These are phyloP conservation scores for Syngnathus typhle DNA, from an alignment of 2,113 vertebrate genomes.

Conservation along the genomic window DNA sequence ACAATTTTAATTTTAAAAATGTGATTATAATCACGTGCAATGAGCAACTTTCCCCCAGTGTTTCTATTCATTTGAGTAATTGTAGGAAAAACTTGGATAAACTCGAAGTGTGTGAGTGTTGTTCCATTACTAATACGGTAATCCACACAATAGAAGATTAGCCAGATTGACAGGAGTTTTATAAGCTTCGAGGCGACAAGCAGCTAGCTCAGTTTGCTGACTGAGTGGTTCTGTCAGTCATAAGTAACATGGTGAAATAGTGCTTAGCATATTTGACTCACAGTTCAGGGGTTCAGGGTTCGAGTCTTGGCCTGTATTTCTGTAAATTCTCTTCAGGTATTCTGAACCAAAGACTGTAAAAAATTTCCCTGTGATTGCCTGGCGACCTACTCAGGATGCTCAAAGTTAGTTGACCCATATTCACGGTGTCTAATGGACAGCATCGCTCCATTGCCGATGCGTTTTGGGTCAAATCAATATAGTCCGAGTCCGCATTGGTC, in stretches of 20 bases:
- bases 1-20: not conserved
- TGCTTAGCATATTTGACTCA: too few species aligned
- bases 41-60: not conserved
- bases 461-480: conserved; percentile 41
- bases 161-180: conserved; percentile 37
- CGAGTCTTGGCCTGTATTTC: too few species aligned
- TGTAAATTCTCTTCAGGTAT: too few species aligned
- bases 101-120: conserved; percentile 22
- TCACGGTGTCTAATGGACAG: conserved; percentile 15
- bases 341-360: not conserved
- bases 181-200: conserved; percentile 33
- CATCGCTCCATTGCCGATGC: conserved; percentile 5
- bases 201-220: conserved; percentile 45
- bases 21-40: not conserved
- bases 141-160: conserved; percentile 55
- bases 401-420: conserved; percentile 23
- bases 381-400: not conserved
- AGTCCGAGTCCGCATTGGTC: conserved; percentile 11
- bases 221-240: conserved; percentile 26
- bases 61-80: not conserved
- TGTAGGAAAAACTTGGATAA: conserved; percentile 4
- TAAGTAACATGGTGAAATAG: too few species aligned
- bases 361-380: not conserved
- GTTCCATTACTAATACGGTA: conserved; percentile 61
- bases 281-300: too few species aligned